Evolutionary conservation across 2,888 invertebrate species (phyloP), one percentile per base, ranked within the genome.

Genomic region (Adelphocoris suturalis): DNA sequence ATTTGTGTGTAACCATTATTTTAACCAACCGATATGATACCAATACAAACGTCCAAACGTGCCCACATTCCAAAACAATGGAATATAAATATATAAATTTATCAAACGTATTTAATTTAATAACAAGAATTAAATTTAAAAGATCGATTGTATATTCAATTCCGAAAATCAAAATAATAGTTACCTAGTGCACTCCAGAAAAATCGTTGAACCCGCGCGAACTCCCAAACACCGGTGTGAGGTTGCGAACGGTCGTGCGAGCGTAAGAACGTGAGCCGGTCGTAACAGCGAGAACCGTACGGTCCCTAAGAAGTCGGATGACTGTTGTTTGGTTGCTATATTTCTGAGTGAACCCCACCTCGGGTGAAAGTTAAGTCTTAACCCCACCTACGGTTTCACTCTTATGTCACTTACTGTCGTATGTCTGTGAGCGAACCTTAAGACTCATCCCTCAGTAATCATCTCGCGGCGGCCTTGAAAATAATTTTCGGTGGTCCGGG

Each of bases 281-380:
- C 23, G 68, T n/a, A 61, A 16, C 16, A 78, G 16, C 78, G 78
- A 78, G 78, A 82, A 52, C 48, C 52, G 48, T 27, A 82, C 14
- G 19, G 27, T 52, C 19, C 82, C 82, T 47, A 14, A 47, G 82
- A 23, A 46, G 82, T 46, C 82, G 23, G 82, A n/a, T 13, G 27
- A 82, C 82, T 82, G 82, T 52, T 82, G 82, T 82, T 52, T 52
- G 52, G 52, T 82, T 52, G 82, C 13, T 82, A 52, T 82, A 82
- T 82, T 82, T 82, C 82, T 52, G 23, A 82, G 82, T 82, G 82
- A 46, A 82, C 82, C 82, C 82, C 82, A 82, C 82, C 82, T 48
- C 23, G 82, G 82, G 82, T 82, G 82, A 82, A 82, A 82, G 82
- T 82, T n/a, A 52, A 82, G 82, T 52, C 82, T 46, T 78, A 46